phyloP scores from a whole-genome alignment of 2,113 vertebrate species.

The Asarcornis scutulata region DNA sequence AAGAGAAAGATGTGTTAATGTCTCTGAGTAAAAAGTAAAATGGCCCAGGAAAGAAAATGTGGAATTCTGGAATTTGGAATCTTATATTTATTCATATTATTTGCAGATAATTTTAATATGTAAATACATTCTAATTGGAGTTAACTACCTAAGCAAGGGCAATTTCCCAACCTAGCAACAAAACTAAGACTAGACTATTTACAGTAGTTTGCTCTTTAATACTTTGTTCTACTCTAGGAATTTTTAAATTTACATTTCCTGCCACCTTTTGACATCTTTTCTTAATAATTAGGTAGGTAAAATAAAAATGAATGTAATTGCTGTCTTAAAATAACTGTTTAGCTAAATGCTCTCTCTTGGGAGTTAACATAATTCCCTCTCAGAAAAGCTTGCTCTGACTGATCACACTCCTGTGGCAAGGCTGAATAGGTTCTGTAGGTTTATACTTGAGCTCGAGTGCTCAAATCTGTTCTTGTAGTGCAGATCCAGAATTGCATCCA shows the following conservation, averaged over 20 bases:
- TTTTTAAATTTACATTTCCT: constrained; percentile 15
- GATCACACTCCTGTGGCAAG: not conserved
- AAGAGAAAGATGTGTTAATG: not conserved
- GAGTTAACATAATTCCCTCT: not conserved
- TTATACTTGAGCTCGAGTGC: not conserved
- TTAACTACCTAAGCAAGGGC: not conserved
- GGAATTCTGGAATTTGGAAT: not conserved
- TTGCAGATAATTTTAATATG: not conserved
- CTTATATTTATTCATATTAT: not conserved
- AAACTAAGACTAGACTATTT: not conserved
- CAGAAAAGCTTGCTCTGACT: not conserved
- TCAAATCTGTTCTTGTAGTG: not conserved
- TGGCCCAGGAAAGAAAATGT: not conserved
- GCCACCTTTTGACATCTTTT: not conserved
- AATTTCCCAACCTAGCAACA: not conserved
- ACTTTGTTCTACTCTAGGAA: not conserved
- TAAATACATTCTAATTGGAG: not conserved
- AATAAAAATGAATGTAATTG: constrained; percentile 1
- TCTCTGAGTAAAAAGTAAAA: not conserved
- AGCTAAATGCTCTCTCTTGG: not conserved
- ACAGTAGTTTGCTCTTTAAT: not conserved
- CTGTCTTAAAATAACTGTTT: constrained; percentile 32
- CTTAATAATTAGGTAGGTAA: not conserved
- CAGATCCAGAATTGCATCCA: not conserved
- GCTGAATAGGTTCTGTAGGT: not conserved